Evolutionary conservation across 2,888 invertebrate genomes (phyloP).

Genomic region (Allygus modestus): DNA sequence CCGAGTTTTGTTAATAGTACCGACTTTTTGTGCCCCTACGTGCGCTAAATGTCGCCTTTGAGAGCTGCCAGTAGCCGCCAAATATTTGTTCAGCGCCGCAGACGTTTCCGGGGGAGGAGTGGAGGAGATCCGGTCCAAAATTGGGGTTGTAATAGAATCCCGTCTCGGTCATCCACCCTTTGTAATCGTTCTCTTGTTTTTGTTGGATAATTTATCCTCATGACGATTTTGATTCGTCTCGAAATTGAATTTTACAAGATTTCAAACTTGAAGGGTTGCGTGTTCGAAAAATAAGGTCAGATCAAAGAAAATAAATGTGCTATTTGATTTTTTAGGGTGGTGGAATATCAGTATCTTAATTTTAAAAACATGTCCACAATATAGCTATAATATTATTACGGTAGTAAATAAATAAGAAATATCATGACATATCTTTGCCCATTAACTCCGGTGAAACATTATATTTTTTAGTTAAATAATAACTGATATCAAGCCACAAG

Average conservation of each 20-base stretch:
- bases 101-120: conserved; percentile 36
- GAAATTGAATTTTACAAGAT: neutral
- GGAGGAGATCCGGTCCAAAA: conserved; percentile 3
- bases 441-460: no score
- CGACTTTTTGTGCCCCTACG: conserved; percentile 34
- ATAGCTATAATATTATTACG: no score
- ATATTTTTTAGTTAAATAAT: no score
- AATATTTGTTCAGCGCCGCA: conserved; percentile 38
- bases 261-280: no score
- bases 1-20: conserved; percentile 17
- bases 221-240: neutral
- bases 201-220: neutral
- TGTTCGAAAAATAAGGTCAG: no score
- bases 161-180: conserved; percentile 36
- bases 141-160: conserved; percentile 50
- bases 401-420: no score
- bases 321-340: no score
- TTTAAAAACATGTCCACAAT: no score
- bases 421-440: no score
- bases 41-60: conserved; percentile 14
- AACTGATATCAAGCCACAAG: no score
- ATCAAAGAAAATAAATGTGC: no score
- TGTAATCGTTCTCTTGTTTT: neutral
- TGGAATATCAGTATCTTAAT: no score
- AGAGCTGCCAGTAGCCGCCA: conserved; percentile 50